Base-by-base conservation (phyloP, 2,888 invertebrate species). In the Athrips mouffetella region DNA sequence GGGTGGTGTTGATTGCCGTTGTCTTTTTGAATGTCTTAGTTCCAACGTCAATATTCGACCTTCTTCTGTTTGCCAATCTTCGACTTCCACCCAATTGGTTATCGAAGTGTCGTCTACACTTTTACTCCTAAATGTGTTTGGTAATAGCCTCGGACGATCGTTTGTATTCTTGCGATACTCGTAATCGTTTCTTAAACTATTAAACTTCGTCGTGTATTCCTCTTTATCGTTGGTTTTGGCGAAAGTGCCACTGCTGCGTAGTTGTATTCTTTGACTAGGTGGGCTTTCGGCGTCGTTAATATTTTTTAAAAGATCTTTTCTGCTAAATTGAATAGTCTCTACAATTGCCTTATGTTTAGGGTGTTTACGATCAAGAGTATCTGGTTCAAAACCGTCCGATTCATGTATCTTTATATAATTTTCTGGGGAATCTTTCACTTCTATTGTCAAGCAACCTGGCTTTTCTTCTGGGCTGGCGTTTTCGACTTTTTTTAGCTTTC, bases 311-410 rank as follows among this genome's bases (percentile, higher is more conserved):
- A 86, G 61, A 54, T 78, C 70, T 58, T 70, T 84, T 53, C 84
- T 76, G 49, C 80, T 84, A 33, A 80, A 81, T 23, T 80, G 74
- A 35, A 62, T 59, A 48, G 54, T 73, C 52, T 79, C 79, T 20
- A 65, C 51, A 20, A 62, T 55, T 50, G 75, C 73, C 66, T 80
- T 87, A 29, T 82, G 76, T 62, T 86, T 88, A 1, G 67, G 91
- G 35, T 93, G 92, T 67, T 95, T 95, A 20, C 96, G 89, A 65
- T 96, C 96, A 48, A 96, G 84, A 0, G 96, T 96, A 58, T 96
- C 96, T 0, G 96, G 95, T 73, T 96, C 96, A 63, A 95, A 96
- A 47, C 92, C 92, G 62, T 94, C 94, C 1, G 94, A 94, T 65
- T 96, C 96, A 49, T 94, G 91, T 42, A 94, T 92, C 64, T 90